Evolutionary conservation across 2,113 vertebrate species (phyloP), one percentile per base, ranked within the genome.

Genomic region (Onychostruthus taczanowskii): DNA sequence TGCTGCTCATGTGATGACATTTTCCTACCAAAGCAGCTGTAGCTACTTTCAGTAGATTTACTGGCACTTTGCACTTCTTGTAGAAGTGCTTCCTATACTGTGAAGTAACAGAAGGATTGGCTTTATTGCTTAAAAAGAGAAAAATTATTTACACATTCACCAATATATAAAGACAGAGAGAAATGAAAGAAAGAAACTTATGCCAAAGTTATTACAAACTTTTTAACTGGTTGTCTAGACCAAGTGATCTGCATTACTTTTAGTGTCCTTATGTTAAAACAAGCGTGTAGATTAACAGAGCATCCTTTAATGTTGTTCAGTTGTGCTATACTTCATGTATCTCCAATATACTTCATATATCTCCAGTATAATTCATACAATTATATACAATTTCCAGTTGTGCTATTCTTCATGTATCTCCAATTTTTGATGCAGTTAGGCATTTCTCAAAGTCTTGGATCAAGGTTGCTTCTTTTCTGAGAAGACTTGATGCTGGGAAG

Each of bases 321-420:
- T 76, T 90, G 31, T 31, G 39, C 44, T 58, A 13, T 46, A 44
- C 0, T 13, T 24, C 46, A 3, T 1, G 0, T 49, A 37, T n/a
- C 8, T 73, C 16, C 6, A 23, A 0, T 66, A 37, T 37, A 37
- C 37, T 37, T 37, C 37, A 37, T 37, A 37, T 37, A 37, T 37
- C 37, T 37, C 37, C 37, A 37, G 9, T 37, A 37, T 37, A 37
- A 37, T 37, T 8, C 9, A 37, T 37, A 37, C 37, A 37, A 37
- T 37, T 37, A 37, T 37, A 37, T 37, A 37, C 37, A 37, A 37
- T 37, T 9, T 37, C 37, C 17, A 23, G 2, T 76, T 90, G 31
- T 31, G 39, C 44, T 58, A 13, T 46, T 41, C 0, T 13, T 24
- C 46, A 3, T 1, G 0, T 49, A n/a, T n/a, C 8, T 73, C 16